phyloP scores from a whole-genome alignment of 2,888 invertebrate genomes.

The Perizoma flavofasciatum region DNA sequence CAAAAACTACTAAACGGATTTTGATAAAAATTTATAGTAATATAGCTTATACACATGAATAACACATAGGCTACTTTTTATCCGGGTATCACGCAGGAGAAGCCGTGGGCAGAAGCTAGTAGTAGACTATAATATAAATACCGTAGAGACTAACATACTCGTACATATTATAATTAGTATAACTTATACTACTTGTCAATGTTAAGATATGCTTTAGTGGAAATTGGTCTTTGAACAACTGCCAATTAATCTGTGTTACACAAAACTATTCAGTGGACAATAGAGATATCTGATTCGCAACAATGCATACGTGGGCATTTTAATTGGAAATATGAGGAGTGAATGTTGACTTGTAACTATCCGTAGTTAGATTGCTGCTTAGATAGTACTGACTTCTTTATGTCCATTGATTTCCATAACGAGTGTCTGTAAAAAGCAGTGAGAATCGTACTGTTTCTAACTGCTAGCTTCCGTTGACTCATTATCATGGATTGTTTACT shows the following conservation, averaged over 20 bases:
- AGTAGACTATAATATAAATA: too few relatives aligned
- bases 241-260: constrained; percentile 51
- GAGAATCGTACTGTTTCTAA: constrained; percentile 42
- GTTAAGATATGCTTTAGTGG: too few relatives aligned
- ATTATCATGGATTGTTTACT: too few relatives aligned
- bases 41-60: too few relatives aligned
- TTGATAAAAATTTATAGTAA: too few relatives aligned
- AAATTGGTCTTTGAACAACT: neutral
- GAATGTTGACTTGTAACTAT: constrained; percentile 9
- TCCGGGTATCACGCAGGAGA: too few relatives aligned
- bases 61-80: too few relatives aligned
- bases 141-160: too few relatives aligned
- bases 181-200: too few relatives aligned
- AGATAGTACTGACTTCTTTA: constrained; percentile 55
- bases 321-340: constrained; percentile 78
- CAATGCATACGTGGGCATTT: constrained; percentile 75
- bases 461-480: constrained; percentile 18
- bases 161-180: too few relatives aligned
- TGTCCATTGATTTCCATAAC: constrained; percentile 59
- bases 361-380: constrained; percentile 39
- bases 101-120: too few relatives aligned
- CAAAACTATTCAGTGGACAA: constrained; percentile 73
- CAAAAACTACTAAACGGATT: too few relatives aligned
- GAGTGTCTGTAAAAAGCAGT: constrained; percentile 48
- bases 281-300: constrained; percentile 77